Base-by-base conservation (phyloP, 2,888 invertebrate genomes). In the Idaea dimidiata region DNA sequence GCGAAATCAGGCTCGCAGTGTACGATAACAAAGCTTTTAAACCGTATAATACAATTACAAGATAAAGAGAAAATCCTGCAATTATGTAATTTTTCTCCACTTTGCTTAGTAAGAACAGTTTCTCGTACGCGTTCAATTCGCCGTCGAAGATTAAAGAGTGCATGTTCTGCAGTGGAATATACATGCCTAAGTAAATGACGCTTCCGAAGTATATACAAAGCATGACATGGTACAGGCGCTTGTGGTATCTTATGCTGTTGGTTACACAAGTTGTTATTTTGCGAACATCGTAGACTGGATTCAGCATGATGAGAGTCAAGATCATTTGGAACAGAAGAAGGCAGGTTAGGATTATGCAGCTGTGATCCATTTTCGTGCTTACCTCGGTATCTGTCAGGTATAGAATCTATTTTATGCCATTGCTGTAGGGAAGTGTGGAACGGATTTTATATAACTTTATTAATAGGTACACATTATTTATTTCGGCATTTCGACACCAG, bases 11-110 rank as follows among this genome's bases (percentile, higher is more conserved):
- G 32, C 72, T 81, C 43, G 88, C 83, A 5, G 88, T 76, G 33
- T 87, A 89, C 0, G 76, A 68, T 1, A 87, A 64, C 31, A 90
- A 70, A 4, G 81, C 76, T 77, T 75, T 77, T 0, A 89, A 64
- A 3, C 89, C 89, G 57, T 83, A 85, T 17, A 83, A 64, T 0
- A 88, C 84, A 4, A 89, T 81, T 1, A 86, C 80, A 54, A 91
- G 69, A 62, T 88, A 89, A 14, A 90, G 75, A 0, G 90, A 90
- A 61, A 88, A 89, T n/a, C 89, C 89, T 62, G 89, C 82, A 16
- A 88, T 81, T 0, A 86, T 79, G 62, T 89, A 90, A 63, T 86
- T 86, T 74, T 84, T 88, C 64, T 89, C 88, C 0, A 86, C 74
- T n/a, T 74, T 78, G 56, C 75, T 80, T 1, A 89, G 64, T 1